A percentile compares a stretch with the other conserved stretches of the same genome.
Conservation (phyloP, 2,888 invertebrate genomes). For the Atrina japonica region DNA sequence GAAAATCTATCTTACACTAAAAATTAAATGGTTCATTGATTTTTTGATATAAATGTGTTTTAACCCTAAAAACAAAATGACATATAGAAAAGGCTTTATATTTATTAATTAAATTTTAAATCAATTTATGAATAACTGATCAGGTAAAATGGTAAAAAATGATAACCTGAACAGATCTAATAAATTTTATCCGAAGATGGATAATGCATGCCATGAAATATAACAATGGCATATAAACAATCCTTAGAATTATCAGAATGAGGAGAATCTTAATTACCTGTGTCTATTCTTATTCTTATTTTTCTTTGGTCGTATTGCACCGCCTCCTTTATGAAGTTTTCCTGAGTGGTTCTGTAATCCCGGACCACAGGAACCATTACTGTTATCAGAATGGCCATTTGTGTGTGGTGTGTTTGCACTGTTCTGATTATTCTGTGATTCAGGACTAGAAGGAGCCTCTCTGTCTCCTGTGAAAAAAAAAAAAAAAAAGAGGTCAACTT, state of each 20-base stretch:
- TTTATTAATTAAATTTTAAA: too few species aligned
- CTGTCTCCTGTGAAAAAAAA: conserved; percentile 42
- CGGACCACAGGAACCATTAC: conserved; percentile 50
- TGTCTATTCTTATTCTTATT: conserved; percentile 67
- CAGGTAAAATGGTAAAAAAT: not conserved
- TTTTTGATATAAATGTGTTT: too few species aligned
- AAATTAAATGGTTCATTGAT: too few species aligned
- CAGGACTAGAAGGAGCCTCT: conserved; percentile 67
- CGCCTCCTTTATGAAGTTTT: conserved; percentile 66
- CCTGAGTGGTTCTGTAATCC: conserved; percentile 62
- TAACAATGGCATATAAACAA: too few species aligned
- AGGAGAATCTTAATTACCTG: conserved; percentile 52
- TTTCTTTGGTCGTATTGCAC: conserved; percentile 64
- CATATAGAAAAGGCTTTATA: too few species aligned
- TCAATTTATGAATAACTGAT: not conserved
- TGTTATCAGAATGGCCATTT: conserved; percentile 64
- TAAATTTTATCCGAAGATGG: too few species aligned
- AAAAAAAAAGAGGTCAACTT: too few species aligned
- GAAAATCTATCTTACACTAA: too few species aligned
- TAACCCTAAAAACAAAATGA: too few species aligned
- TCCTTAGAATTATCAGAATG: not conserved
- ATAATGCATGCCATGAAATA: too few species aligned
- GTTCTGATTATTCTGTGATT: conserved; percentile 68
- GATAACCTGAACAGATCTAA: too few species aligned
- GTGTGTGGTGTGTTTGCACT: conserved; percentile 66